Evolutionary conservation across 2,888 invertebrate species (phyloP), one percentile per base, ranked within the genome.

Genomic region (Galerucella pusilla): DNA sequence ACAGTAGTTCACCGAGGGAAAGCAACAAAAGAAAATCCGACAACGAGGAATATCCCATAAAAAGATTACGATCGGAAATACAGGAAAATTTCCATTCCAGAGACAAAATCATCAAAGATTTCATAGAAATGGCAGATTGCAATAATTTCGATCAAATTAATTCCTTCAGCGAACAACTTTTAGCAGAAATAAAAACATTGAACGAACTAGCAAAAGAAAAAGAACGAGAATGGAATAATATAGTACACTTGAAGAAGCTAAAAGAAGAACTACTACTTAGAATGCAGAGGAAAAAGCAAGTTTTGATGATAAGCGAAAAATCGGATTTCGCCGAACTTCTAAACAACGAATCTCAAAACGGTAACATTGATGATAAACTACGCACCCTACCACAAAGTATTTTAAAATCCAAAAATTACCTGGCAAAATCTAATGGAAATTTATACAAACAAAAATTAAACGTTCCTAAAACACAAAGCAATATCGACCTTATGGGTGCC

Each of bases 191-290:
- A 76, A 90, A 93, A 82, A 92, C 93, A 0, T 87, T 96, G 75
- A 90, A 93, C 78, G 94, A 93, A 81, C 88, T 95, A 68, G 93
- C 95, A 0, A 91, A 92, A 82, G 92, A 93, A 83, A 96, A 96
- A 85, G 96, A 96, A 88, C 91, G 92, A 81, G 96, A 96, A 86
- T 95, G 95, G 94, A 95, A 96, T 85, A 93, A 94, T 75, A 92
- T 96, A 71, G 86, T 96, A 14, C 93, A 94, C 83, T 88, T 95
- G 80, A 94, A 94, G 85, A 95, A 95, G 85, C 90, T 96, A 4
- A 96, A 96, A 88, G 95, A 96, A 84, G 96, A 96, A 84, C 91
- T 95, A 28, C 88, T 94, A 68, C 88, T 94, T 9, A 89, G 96
- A 79, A 87, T 96, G 52, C 89, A 94, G 74, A 90, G 95, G 75